Base-by-base conservation (phyloP, 2,888 invertebrate genomes). In the Nezara viridula region DNA sequence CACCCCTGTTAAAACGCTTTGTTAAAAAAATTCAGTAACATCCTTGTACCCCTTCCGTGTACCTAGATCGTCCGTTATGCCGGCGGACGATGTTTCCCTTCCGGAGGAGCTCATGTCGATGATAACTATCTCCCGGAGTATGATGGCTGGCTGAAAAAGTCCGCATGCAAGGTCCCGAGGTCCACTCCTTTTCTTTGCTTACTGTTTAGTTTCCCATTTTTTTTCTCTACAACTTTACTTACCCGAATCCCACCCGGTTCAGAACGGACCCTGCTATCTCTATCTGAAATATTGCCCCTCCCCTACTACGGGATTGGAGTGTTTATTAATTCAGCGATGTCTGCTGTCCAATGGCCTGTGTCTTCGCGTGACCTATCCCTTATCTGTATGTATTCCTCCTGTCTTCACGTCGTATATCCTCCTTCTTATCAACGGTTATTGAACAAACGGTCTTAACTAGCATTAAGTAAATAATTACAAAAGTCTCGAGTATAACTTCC, bases 81-180 rank as follows among this genome's bases (percentile, higher is more conserved):
- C 77, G 77, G 40, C 40, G 77, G 24, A 77, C 40, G 40, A 77
- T 77, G 77, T 77, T 40, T 24, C 40, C 77, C 77, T 77, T 77
- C 77, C 77, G 77, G 40, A 40, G 77, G 40, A 44, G 40, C 77
- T 77, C 77, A 77, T 77, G 77, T 77, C 77, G 40, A 44, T 7
- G 77, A 77, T 77, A 24, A 10, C 40, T 21, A 77, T 77, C 77
- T 77, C 27, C 14, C 12, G 16, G n/a, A 27, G 60, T 27, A 60
- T 14, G 60, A 27, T 60, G 27, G 27, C 27, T 16, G 16, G 27
- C 14, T 60, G 16, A 60, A 60, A 60, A 60, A 60, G 27, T 60
- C 60, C 60, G 60, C 60, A 60, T 60, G 60, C 60, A 60, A 60
- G 60, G 60, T 27, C 60, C n/a, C n/a, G n/a, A n/a, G 27, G 60